Base-by-base conservation (phyloP, 2,113 vertebrate species). In the Chloebia gouldiae region DNA sequence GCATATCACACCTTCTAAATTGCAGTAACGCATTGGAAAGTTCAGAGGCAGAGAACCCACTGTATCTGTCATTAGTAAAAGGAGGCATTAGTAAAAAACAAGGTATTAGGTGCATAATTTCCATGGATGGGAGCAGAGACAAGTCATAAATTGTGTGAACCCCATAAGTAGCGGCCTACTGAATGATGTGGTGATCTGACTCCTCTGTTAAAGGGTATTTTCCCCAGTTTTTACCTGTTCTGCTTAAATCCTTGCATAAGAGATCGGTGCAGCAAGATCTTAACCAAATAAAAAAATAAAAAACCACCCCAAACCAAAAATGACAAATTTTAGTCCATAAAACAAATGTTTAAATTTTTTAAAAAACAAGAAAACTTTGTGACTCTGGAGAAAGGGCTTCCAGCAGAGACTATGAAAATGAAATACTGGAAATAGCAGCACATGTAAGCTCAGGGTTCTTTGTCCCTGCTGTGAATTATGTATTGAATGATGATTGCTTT, bases 401-500 rank as follows among this genome's bases (percentile, higher is more conserved):
- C 89, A 92, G 57, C 91, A 93, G 92, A 86, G 77, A 35, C 70
- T 91, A 60, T 81, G 81, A 89, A 97, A 95, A 92, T 85, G 44
- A 85, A 93, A 71, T 93, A 69, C 65, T 84, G 53, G 73, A 95
- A 96, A 93, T 87, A 95, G 70, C 83, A 94, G 56, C 73, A 31
- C 71, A 91, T 0, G 2, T 89, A 93, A 91, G 57, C 65, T 91
- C 18, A 79, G 72, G 25, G 75, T 17, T 81, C 92, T 93, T 93
- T 81, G 45, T 88, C 50, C 92, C 92, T 90, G 90, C 95, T 95
- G 90, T 94, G 92, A 93, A 94, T 95, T 92, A 86, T 73, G 75
- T 92, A 83, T 90, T 92, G 92, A 82, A 86, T 90, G 82, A 81
- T 90, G 92, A 93, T 97, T 97, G 54, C 79, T 95, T 88, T 90